Percentiles rank a stretch among this genome's conserved stretches.
phyloP scores from a whole-genome alignment of 2,113 vertebrate genomes.

The Azemiops feae region DNA sequence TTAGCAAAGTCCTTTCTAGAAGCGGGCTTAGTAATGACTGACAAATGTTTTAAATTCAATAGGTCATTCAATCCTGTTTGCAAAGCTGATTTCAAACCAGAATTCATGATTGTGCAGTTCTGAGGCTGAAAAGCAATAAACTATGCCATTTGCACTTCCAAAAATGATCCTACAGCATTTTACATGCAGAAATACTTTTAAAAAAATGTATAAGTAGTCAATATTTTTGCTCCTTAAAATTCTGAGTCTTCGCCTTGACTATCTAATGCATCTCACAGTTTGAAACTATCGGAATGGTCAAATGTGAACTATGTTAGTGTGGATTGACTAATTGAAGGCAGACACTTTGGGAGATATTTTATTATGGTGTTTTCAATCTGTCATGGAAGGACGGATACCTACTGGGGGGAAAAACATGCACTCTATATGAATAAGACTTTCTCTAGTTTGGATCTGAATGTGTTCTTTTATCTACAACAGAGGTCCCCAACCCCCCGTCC shows the following conservation, averaged over 20 bases:
- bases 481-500: too few species aligned
- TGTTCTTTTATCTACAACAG: not conserved
- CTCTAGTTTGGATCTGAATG: not conserved
- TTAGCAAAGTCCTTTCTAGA: not conserved
- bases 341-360: not conserved
- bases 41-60: not conserved
- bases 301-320: not conserved
- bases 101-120: not conserved
- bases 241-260: not conserved
- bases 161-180: not conserved
- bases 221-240: not conserved
- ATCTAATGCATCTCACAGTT: not conserved
- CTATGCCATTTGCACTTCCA: not conserved
- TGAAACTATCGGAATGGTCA: not conserved
- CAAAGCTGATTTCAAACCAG: not conserved
- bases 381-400: not conserved
- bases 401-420: not conserved
- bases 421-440: not conserved
- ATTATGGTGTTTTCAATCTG: not conserved
- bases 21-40: not conserved
- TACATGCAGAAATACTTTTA: not conserved
- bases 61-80: not conserved
- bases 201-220: not conserved
- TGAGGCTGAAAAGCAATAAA: not conserved
- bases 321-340: not conserved